Conservation (phyloP, 2,888 invertebrate species). For the Cosmia trapezina region DNA sequence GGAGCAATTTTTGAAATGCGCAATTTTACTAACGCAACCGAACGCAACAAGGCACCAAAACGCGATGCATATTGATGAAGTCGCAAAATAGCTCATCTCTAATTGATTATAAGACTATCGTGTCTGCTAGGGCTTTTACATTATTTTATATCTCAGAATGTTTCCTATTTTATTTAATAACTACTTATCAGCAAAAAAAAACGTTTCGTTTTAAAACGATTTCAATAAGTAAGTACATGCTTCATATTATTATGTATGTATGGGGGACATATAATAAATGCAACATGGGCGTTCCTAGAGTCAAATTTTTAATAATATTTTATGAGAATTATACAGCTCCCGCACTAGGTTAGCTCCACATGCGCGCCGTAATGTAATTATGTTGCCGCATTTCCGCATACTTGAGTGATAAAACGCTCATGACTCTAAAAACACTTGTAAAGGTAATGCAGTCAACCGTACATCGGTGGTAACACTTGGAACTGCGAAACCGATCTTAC, state of each 20-base stretch:
- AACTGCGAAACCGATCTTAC: background rate
- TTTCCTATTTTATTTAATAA: conserved; percentile 10
- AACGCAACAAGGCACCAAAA: background rate
- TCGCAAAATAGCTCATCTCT: background rate
- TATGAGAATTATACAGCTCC: background rate
- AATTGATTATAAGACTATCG: background rate
- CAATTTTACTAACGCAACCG: background rate
- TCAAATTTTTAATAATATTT: background rate
- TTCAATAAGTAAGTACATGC: conserved; percentile 38
- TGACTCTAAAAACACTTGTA: conserved; percentile 2
- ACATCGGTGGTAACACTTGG: background rate
- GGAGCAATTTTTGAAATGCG: background rate
- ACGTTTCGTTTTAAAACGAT: background rate
- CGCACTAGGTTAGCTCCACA: background rate
- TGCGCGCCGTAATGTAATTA: background rate
- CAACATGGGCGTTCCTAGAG: conserved; percentile 10
- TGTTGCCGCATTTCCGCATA: background rate
- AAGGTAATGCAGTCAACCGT: background rate
- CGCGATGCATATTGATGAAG: background rate
- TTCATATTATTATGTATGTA: conserved; percentile 22
- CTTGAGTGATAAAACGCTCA: background rate
- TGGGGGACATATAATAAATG: conserved; percentile 22
- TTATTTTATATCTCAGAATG: conserved; percentile 9
- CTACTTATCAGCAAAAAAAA: background rate
- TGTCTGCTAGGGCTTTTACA: background rate